Percentiles rank a stretch among this genome's conserved stretches.
phyloP scores from a whole-genome alignment of 2,888 invertebrate genomes.

The Synergus japonicus region DNA sequence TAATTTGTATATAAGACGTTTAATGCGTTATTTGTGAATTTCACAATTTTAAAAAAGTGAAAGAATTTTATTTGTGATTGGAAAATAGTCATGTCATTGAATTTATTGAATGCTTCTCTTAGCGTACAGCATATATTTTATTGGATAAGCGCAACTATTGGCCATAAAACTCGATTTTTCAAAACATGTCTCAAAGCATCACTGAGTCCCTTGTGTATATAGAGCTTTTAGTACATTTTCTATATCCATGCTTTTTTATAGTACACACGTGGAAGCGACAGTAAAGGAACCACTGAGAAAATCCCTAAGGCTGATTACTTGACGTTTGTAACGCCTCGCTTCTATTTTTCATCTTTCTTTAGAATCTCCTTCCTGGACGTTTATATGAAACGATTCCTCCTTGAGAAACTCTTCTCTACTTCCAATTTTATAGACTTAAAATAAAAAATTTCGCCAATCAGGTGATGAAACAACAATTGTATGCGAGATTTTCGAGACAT shows the following conservation, averaged over 20 bases:
- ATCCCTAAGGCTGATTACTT: slow-evolving; percentile 18
- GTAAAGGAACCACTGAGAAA: background rate
- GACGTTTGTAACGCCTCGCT: background rate
- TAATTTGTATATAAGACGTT: background rate
- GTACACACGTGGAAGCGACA: too few relatives aligned
- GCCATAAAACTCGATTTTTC: slow-evolving; percentile 16
- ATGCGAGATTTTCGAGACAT: too few relatives aligned
- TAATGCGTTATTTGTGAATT: too few relatives aligned
- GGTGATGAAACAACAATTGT: too few relatives aligned
- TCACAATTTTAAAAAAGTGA: background rate
- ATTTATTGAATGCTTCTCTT: too few relatives aligned
- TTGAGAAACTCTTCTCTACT: background rate
- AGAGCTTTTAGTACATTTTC: background rate
- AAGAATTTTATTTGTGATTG: background rate
- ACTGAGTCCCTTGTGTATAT: background rate
- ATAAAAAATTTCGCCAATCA: background rate
- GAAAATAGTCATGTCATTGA: background rate
- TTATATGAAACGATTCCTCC: background rate
- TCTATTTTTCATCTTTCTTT: background rate
- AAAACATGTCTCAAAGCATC: background rate
- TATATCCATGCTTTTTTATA: background rate
- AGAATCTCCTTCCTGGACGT: background rate
- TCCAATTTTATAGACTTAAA: background rate
- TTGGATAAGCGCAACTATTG: background rate
- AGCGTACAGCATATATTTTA: too few relatives aligned